Evolutionary conservation across 2,113 vertebrate species (phyloP), one percentile per base, ranked within the genome.

Genomic region (Zapus hudsonius): DNA sequence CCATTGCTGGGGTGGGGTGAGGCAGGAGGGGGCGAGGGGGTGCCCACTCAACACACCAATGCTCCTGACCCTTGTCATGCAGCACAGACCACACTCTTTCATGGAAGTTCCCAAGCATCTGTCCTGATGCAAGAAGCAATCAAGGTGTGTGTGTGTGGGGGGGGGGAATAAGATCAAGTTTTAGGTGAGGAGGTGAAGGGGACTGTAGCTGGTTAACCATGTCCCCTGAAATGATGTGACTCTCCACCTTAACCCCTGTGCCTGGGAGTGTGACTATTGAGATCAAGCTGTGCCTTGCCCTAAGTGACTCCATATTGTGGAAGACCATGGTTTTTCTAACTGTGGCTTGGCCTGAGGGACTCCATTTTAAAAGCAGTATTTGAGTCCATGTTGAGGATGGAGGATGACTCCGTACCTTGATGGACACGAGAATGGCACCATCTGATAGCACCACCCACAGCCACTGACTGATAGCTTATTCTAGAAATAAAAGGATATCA

Each of bases 201-300:
- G 23, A 36, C 63, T 0, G 3, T 19, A 22, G 17, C 3, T n/a
- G 17, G 9, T 16, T 11, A 5, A 0, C 6, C 6, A 40, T 25
- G 52, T 29, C 61, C 33, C 66, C 75, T 3, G 16, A 7, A 64
- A 59, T 31, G 16, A 38, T 0, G 0, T 2, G 0, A n/a, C n/a
- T 0, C 69, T 4, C 2, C 0, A 1, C 36, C 23, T 44, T 42
- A 1, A 25, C 1, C 20, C 64, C 57, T 1, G 1, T 1, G 10
- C 72, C 40, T 11, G 23, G 2, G 40, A 81, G 23, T 2, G 40
- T 9, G 12, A 36, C 15, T 19, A 13, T 36, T 27, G 44, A 52
- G 64, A 55, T 3, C n/a, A 25, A 7, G 10, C 8, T 40, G 13
- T 84, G 64, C 47, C 52, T 52, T 52, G 17, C 15, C 59, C 64